Evolutionary conservation across 1,140 invertebrate species (phyloP), one percentile per base, ranked within the genome.

Genomic region (Drosophila orosa): DNA sequence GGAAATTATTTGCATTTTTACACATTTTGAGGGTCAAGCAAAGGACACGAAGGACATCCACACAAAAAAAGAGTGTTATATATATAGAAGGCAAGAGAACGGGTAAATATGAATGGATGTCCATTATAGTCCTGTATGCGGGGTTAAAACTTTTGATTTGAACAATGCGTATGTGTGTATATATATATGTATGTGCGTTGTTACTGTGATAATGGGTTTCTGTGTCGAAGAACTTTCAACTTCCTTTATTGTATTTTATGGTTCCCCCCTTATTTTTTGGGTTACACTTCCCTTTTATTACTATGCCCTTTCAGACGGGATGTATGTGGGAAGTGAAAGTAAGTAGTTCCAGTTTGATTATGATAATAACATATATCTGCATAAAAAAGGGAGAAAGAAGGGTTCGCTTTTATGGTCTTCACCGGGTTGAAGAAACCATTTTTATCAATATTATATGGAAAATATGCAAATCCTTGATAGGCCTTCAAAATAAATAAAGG

Each of bases 211-310:
- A 89, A 89, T 89, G 84, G 84, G 85, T 90, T 89, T 89, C 85
- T 89, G 74, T 89, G 84, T 89, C 84, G 74, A 57, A 60, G 85
- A 84, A 89, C 84, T 90, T 90, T 84, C 84, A 90, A 89, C 84
- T 89, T 89, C 69, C 84, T 85, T 89, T 84, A 89, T 89, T 89
- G 84, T 79, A 80, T 90, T 89, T 89, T 89, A 89, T 89, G 84
- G 83, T 45, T 27, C 15, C 33, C 33, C 63, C 19, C 9, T 12
- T 58, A 44, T 65, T 69, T 69, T 73, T 79, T 42, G 73, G 77
- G 25, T 59, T 73, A 68, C 39, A 68, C 74, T 60, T 69, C 54
- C 44, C 31, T 56, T 63, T 62, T 59, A 56, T 44, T 44, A 56
- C 39, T 44, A 74, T 48, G 39, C 27, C 9, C 25, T 60, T 54